Evolutionary conservation across 2,888 invertebrate species (phyloP), one percentile per base, ranked within the genome.

Genomic region (Lagria hirta): DNA sequence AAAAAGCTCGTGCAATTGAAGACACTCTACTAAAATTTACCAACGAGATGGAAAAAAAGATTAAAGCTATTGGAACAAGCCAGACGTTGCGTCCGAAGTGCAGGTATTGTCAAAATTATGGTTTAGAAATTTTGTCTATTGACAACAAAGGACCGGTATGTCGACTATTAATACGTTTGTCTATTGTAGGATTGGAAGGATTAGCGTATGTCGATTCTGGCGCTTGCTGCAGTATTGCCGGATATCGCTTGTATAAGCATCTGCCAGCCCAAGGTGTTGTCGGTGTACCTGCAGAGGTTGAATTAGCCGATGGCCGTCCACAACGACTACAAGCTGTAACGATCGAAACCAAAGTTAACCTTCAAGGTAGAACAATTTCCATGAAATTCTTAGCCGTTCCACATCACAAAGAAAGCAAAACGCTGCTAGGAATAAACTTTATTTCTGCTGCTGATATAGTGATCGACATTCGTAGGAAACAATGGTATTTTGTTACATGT

Each of bases 161-260:
- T 15, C 30, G 33, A 13, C 44, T 38, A 6, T 12, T 40, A 8
- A 6, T 42, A 4, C 8, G 13, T 7, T 29, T 43, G 14, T 8
- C 13, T n/a, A 29, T 45, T 4, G 24, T 8, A 3, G 23, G 14
- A 6, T 7, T 17, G 7, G 4, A 13, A 11, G 48, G 51, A 10
- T 38, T 28, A 10, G 51, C 51, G 2, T 40, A 43, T 33, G 29
- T 49, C 3, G 51, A 51, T 18, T 35, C 49, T n/a, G 51, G 49
- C 28, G 50, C 48, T n/a, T 40, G 22, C 8, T 22, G 43, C 13
- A 38, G 30, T 11, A 35, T 49, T 4, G 43, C 47, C 4, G 43
- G 46, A 2, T 7, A 36, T 8, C 16, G 33, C 10, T 15, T 47
- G 16, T 29, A 29, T 20, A n/a, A 17, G n/a, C 45, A 43, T 17